Evolutionary conservation across 1,140 invertebrate genomes (phyloP).

Genomic region (Steinernema khuongi): DNA sequence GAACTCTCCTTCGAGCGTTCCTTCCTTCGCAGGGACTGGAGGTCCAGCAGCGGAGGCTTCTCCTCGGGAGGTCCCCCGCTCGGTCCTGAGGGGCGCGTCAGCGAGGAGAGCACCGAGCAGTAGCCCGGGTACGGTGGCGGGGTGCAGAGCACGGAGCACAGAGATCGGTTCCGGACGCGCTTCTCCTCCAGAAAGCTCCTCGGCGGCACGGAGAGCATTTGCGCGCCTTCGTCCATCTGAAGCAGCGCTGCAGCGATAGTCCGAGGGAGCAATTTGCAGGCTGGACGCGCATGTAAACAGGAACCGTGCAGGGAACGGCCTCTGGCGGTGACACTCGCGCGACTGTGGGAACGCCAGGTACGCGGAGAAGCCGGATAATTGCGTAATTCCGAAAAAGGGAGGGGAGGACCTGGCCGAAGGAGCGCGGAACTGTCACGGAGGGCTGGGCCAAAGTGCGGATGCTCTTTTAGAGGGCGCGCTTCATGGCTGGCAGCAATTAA

Average conservation of each 20-base stretch:
- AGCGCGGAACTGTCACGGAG: neutral
- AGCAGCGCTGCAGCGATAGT: neutral
- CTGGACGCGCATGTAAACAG: constrained; percentile 1
- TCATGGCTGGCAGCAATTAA: neutral
- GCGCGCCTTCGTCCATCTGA: neutral
- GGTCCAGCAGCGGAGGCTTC: neutral
- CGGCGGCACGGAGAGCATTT: no score
- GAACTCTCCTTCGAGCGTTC: constrained; percentile 8
- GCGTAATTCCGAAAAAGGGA: neutral
- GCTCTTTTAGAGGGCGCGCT: neutral
- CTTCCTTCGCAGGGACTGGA: neutral
- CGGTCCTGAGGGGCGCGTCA: neutral
- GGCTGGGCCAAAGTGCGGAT: neutral
- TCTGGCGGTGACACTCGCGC: neutral
- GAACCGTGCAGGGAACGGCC: neutral
- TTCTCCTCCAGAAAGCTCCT: constrained; percentile 9
- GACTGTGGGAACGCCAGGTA: neutral
- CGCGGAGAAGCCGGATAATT: neutral
- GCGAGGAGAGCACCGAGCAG: constrained; percentile 12
- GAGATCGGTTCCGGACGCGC: neutral
- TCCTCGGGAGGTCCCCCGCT: neutral
- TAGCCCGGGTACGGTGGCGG: constrained; percentile 28
- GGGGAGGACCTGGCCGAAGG: no score
- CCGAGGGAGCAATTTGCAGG: neutral
- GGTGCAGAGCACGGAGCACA: constrained; percentile 15